Evolutionary conservation across 2,888 invertebrate species (phyloP).

Genomic region (Sminthurinus aureus): DNA sequence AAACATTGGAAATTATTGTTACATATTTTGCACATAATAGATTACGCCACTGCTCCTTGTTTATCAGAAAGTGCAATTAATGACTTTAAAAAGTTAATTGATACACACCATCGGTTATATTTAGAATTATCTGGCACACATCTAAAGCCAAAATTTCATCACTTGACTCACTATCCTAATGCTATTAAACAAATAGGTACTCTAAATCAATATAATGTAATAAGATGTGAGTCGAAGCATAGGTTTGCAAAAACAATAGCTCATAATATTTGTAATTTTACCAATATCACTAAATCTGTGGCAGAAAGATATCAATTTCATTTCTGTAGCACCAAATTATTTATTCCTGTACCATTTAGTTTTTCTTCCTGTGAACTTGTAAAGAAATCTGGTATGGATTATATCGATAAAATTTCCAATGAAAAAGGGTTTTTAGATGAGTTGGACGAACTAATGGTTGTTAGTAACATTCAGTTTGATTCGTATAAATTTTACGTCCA

Average conservation of each 20-base stretch:
- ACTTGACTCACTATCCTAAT: constrained; percentile 45
- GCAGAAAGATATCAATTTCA: constrained; percentile 35
- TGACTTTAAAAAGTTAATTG: not conserved
- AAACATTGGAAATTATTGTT: not conserved
- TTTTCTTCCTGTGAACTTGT: not conserved
- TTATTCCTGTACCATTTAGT: not conserved
- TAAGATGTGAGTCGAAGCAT: constrained; percentile 46
- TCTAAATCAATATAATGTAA: constrained; percentile 36
- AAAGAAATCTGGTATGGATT: not conserved
- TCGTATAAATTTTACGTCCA: not conserved
- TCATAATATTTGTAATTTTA: constrained; percentile 12
- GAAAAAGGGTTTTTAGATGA: too few relatives aligned
- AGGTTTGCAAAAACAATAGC: constrained; percentile 48
- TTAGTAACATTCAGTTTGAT: not conserved
- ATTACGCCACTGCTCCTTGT: not conserved
- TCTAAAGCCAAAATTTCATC: constrained; percentile 47
- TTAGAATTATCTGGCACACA: not conserved
- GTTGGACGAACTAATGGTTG: not conserved
- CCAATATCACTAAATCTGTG: constrained; percentile 36
- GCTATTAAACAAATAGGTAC: constrained; percentile 43
- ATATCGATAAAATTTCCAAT: too few relatives aligned
- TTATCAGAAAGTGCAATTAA: not conserved
- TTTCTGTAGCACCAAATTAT: not conserved
- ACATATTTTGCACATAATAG: not conserved
- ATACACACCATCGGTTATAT: not conserved